These are phyloP conservation scores for Strigamia crassipes DNA, from an alignment of 2,888 invertebrate genomes.

Conservation along the genomic window DNA sequence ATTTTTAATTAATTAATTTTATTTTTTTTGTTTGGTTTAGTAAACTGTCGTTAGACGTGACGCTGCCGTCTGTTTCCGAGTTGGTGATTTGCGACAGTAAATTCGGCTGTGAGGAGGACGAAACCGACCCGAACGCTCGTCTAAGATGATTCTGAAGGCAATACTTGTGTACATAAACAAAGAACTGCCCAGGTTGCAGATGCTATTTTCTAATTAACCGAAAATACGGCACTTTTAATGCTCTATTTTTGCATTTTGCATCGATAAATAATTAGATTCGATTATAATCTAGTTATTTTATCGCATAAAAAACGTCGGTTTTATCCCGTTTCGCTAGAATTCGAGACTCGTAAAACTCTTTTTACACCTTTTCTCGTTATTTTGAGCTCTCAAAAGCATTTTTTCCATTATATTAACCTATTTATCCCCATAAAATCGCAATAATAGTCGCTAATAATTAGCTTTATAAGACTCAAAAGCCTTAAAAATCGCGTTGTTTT, in stretches of 20 bases:
- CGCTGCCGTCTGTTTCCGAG: conserved; percentile 64
- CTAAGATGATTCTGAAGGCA: background rate
- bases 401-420: too few relatives aligned
- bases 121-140: background rate
- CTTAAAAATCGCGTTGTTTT: too few relatives aligned
- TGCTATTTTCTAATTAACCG: background rate
- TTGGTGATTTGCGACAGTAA: conserved; percentile 49
- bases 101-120: conserved; percentile 51
- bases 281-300: background rate
- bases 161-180: background rate
- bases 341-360: background rate
- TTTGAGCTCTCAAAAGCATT: background rate
- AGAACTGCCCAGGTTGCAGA: background rate
- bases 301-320: background rate
- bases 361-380: background rate
- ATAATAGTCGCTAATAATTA: too few relatives aligned
- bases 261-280: background rate
- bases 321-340: too few relatives aligned
- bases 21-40: too few relatives aligned
- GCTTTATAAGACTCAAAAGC: too few relatives aligned
- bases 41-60: conserved; percentile 63
- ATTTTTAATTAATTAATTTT: too few relatives aligned
- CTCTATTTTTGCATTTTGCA: conserved; percentile 16
- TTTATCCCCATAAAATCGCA: too few relatives aligned
- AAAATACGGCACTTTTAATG: background rate